phyloP scores from a whole-genome alignment of 2,113 vertebrate genomes.

The Ibidorhyncha struthersii region DNA sequence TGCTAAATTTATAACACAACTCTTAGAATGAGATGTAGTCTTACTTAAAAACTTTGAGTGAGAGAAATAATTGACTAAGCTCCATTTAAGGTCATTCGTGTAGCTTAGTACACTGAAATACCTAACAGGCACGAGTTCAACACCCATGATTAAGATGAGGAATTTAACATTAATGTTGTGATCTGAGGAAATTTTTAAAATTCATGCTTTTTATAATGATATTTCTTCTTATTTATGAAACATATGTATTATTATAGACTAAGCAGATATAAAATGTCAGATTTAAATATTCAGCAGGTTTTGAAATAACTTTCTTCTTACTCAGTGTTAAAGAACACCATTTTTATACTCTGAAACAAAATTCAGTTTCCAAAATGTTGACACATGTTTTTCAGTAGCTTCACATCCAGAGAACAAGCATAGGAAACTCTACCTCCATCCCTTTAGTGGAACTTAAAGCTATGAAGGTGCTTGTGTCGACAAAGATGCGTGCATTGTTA shows the following conservation, averaged over 20 bases:
- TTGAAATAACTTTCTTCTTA: not conserved
- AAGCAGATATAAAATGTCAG: slow-evolving; percentile 10
- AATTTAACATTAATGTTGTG: not conserved
- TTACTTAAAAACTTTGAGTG: not conserved
- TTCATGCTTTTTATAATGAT: not conserved
- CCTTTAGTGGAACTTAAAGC: not conserved
- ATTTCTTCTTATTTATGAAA: not conserved
- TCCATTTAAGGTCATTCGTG: not conserved
- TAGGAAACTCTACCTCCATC: not conserved
- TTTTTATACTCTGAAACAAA: not conserved
- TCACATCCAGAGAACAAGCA: not conserved
- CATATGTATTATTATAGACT: not conserved
- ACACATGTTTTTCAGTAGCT: not conserved
- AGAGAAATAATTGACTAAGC: not conserved
- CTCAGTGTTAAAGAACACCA: not conserved
- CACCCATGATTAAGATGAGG: not conserved
- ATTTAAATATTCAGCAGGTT: slow-evolving; percentile 25
- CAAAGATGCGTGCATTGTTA: not conserved
- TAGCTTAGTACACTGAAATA: not conserved
- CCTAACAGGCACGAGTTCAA: rapidly evolving
- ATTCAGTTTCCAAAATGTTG: slow-evolving; percentile 16
- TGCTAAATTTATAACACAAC: not conserved
- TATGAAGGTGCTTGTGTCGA: not conserved
- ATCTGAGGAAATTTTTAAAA: not conserved
- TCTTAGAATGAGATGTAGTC: not conserved